A percentile compares a stretch with the other conserved stretches of the same genome.
These are phyloP conservation scores for Chaetodon trifasciatus DNA, from an alignment of 2,797 vertebrate species.

Conservation along the genomic window DNA sequence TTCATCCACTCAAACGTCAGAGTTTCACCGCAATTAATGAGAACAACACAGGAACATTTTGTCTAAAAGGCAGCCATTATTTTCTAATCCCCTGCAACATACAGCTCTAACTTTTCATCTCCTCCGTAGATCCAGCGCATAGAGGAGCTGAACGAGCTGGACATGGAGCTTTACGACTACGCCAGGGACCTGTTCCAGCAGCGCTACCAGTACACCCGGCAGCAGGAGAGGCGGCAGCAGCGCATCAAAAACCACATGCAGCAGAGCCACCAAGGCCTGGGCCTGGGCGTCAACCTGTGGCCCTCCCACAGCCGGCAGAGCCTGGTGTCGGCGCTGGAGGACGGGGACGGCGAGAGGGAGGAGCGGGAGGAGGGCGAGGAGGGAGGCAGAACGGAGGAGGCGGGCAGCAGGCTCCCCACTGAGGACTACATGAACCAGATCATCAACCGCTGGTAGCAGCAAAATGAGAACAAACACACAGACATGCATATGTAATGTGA, in stretches of 20 bases:
- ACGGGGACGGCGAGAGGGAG: slow-evolving; percentile 65
- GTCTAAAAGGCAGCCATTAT: not conserved
- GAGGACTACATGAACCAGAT: slow-evolving; percentile 99
- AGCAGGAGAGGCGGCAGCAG: slow-evolving; percentile 95
- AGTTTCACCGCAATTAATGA: not conserved
- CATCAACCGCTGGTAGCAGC: slow-evolving; percentile 97
- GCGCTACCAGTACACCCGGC: slow-evolving; percentile 96
- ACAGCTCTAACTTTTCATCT: not conserved
- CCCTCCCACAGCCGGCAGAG: slow-evolving; percentile 77
- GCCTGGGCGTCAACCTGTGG: slow-evolving; percentile 83
- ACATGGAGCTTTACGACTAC: slow-evolving; percentile 98
- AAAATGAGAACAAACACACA: slow-evolving; percentile 56
- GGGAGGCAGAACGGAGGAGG: slow-evolving; percentile 86
- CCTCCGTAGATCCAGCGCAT: slow-evolving; percentile 88
- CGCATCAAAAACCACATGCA: slow-evolving; percentile 91
- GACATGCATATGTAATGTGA: slow-evolving; percentile 66
- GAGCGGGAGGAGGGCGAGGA: slow-evolving; percentile 85
- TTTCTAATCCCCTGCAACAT: not conserved
- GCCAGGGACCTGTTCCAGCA: slow-evolving; percentile 98
- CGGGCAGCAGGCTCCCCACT: slow-evolving; percentile 92
- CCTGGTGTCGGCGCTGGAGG: slow-evolving; percentile 75
- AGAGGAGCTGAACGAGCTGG: slow-evolving; percentile 97
- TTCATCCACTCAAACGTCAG: not conserved
- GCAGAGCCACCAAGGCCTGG: slow-evolving; percentile 87
- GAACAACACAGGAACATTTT: not conserved